A percentile compares a stretch with the other conserved stretches of the same genome.
Evolutionary conservation across 2,888 invertebrate species (phyloP).

Genomic region (Macrophya annulata): DNA sequence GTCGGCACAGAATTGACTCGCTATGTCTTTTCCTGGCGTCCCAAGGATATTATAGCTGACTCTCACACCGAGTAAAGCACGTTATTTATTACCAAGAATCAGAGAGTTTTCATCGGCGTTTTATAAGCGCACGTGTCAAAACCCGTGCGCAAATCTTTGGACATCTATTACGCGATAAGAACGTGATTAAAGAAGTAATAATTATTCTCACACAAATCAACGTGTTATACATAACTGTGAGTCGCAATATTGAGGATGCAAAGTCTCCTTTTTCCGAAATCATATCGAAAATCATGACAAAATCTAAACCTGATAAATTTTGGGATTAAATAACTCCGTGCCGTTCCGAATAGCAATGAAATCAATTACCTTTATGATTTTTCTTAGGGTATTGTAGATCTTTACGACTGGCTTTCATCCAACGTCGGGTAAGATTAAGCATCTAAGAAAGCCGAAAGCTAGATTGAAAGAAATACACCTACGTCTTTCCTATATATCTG

Average conservation of each 20-base stretch:
- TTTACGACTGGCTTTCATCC: background rate
- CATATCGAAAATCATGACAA: background rate
- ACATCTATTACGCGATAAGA: background rate
- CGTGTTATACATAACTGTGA: background rate
- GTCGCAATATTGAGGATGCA: background rate
- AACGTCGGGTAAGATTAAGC: background rate
- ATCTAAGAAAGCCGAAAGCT: slow-evolving; percentile 17
- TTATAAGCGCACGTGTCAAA: slow-evolving; percentile 34
- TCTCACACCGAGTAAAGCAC: slow-evolving; percentile 35
- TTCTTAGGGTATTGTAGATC: background rate
- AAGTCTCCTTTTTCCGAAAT: background rate
- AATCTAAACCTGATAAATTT: background rate
- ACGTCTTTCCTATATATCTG: background rate
- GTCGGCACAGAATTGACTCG: slow-evolving; percentile 15
- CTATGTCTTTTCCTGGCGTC: background rate
- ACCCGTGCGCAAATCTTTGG: background rate
- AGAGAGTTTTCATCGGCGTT: slow-evolving; percentile 15
- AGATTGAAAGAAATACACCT: background rate
- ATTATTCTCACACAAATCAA: background rate
- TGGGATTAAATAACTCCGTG: background rate
- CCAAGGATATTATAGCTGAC: slow-evolving; percentile 8
- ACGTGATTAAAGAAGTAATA: background rate
- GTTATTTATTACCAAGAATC: slow-evolving; percentile 31
- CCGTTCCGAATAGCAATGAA: background rate
- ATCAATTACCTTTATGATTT: background rate